Evolutionary conservation across 2,888 invertebrate genomes (phyloP).

Genomic region (Vanessa cardui): DNA sequence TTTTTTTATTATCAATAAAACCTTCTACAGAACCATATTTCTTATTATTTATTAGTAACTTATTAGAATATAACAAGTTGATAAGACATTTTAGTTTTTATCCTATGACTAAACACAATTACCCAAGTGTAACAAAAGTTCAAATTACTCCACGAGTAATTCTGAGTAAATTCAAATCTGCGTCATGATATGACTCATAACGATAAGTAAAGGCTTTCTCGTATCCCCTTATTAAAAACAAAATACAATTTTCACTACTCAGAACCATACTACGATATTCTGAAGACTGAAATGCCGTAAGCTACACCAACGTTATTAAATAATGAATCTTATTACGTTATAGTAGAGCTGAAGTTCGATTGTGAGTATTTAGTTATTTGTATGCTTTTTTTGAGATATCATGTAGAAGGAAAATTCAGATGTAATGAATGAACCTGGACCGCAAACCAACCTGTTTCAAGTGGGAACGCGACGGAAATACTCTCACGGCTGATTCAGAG

Average conservation of each 20-base stretch:
- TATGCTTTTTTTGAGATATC: slow-evolving; percentile 10
- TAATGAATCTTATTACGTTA: neutral
- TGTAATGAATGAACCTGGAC: slow-evolving; percentile 33
- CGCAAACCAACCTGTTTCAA: slow-evolving; percentile 36
- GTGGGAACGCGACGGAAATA: slow-evolving; percentile 28
- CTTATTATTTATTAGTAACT: no score
- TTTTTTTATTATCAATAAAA: no score
- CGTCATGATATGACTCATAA: slow-evolving; percentile 17
- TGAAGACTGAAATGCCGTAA: neutral
- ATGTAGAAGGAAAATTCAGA: slow-evolving; percentile 40
- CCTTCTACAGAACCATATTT: no score
- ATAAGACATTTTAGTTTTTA: neutral
- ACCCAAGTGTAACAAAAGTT: slow-evolving; percentile 1
- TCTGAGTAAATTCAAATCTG: neutral
- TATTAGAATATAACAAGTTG: no score
- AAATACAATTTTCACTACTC: slow-evolving; percentile 21
- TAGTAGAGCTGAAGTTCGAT: slow-evolving; percentile 2
- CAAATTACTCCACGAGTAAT: neutral
- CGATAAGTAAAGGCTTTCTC: slow-evolving; percentile 26
- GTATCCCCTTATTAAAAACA: slow-evolving; percentile 26
- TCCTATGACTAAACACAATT: slow-evolving; percentile 16
- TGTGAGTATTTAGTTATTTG: neutral
- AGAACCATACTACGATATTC: slow-evolving; percentile 21
- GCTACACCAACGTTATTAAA: neutral
- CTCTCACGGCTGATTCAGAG: slow-evolving; percentile 31